These are phyloP conservation scores for Pseudorhombus dupliciocellatus DNA, from an alignment of 2,113 vertebrate genomes.

Conservation along the genomic window DNA sequence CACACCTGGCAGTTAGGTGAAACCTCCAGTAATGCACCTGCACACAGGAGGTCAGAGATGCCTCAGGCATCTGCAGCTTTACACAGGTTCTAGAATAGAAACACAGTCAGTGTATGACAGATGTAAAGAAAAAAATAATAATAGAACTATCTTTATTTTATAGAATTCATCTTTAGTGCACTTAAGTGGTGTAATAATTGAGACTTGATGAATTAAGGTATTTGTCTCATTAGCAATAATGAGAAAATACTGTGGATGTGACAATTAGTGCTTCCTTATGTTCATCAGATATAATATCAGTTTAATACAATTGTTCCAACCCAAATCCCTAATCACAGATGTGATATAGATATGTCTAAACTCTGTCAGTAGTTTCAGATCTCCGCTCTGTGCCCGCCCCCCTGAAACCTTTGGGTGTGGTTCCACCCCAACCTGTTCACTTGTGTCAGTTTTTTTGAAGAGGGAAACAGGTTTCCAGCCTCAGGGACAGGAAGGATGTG, in stretches of 20 bases:
- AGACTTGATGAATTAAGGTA: neutral
- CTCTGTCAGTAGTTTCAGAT: neutral
- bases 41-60: neutral
- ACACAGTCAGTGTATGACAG: neutral
- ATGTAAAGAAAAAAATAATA: neutral
- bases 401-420: neutral
- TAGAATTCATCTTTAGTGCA: neutral
- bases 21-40: neutral
- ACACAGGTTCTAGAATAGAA: neutral
- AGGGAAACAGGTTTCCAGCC: slow-evolving; percentile 5
- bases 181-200: neutral
- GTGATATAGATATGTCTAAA: neutral
- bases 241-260: neutral
- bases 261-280: neutral
- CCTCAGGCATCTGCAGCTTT: neutral
- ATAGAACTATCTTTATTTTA: neutral
- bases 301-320: neutral
- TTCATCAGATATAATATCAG: neutral
- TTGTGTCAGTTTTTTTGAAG: neutral
- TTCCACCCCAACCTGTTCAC: neutral
- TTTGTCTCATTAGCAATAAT: neutral
- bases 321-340: neutral
- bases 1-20: neutral
- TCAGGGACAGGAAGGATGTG: slow-evolving; percentile 10
- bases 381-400: neutral